A percentile compares a stretch with the other conserved stretches of the same genome.
These are phyloP conservation scores for Entomobrya multifasciata DNA, from an alignment of 2,888 invertebrate genomes.

Conservation along the genomic window DNA sequence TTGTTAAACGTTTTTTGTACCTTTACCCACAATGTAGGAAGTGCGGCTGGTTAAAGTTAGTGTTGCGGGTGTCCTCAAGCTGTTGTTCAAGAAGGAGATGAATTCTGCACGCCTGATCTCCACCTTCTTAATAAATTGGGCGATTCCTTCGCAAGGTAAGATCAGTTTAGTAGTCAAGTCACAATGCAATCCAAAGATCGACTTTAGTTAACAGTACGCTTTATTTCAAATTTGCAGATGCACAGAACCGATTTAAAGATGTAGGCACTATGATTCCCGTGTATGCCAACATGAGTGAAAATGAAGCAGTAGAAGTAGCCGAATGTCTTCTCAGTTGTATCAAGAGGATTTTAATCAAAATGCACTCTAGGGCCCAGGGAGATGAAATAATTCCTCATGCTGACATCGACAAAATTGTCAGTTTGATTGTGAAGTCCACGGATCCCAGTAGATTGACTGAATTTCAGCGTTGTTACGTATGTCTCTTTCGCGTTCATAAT, in stretches of 20 bases:
- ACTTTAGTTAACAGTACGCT: no score
- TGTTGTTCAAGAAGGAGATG: slow-evolving; percentile 53
- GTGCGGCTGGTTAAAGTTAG: slow-evolving; percentile 35
- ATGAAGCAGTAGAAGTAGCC: slow-evolving; percentile 49
- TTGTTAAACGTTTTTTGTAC: no score
- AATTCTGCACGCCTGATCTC: slow-evolving; percentile 39
- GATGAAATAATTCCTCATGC: slow-evolving; percentile 28
- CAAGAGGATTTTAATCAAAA: neutral
- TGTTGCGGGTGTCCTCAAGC: slow-evolving; percentile 58
- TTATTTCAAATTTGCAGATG: neutral
- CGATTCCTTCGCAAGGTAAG: slow-evolving; percentile 53
- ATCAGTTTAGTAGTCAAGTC: neutral
- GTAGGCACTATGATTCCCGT: slow-evolving; percentile 53
- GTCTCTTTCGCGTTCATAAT: no score
- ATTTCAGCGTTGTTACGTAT: slow-evolving; percentile 44
- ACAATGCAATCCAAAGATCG: no score
- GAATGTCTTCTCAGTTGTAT: slow-evolving; percentile 47
- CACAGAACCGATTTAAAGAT: slow-evolving; percentile 47
- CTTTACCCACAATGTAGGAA: slow-evolving; percentile 35
- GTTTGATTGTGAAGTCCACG: slow-evolving; percentile 49
- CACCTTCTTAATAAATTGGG: slow-evolving; percentile 57
- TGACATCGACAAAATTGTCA: slow-evolving; percentile 38
- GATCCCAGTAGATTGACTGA: slow-evolving; percentile 26
- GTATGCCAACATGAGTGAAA: slow-evolving; percentile 48
- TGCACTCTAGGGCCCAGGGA: neutral